These are phyloP conservation scores for Pyrocephalus nanus DNA, from an alignment of 2,797 vertebrate genomes.

Conservation along the genomic window DNA sequence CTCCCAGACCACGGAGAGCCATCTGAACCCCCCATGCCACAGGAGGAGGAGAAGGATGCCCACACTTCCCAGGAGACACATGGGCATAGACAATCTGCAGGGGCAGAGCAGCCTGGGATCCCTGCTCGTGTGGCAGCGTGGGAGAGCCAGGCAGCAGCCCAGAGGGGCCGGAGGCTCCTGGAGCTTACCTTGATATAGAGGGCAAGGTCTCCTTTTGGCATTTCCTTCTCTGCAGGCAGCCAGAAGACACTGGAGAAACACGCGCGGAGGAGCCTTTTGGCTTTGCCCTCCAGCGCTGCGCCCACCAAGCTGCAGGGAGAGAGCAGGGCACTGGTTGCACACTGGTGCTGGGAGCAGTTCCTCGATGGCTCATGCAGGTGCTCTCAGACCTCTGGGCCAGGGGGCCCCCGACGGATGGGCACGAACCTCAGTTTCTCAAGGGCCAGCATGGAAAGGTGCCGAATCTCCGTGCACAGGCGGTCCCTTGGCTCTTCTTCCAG, in stretches of 20 bases:
- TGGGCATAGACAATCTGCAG: background rate
- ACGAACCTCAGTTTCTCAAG: too few relatives aligned
- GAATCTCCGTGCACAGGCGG: too few relatives aligned
- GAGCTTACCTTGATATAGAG: background rate
- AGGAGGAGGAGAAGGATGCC: background rate
- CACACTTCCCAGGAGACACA: background rate
- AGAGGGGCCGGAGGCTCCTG: background rate
- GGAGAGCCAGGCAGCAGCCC: background rate
- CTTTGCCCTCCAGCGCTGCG: background rate
- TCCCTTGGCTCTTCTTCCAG: too few relatives aligned
- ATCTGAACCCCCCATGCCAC: background rate
- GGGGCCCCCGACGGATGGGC: too few relatives aligned
- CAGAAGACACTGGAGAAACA: background rate
- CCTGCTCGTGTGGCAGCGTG: rapidly evolving
- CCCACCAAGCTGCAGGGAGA: background rate
- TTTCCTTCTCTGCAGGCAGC: background rate
- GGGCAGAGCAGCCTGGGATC: background rate
- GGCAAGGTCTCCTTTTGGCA: background rate
- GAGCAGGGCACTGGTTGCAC: background rate
- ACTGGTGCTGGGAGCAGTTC: background rate
- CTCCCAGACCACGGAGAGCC: background rate
- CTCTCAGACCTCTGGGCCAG: background rate
- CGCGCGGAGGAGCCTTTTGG: background rate
- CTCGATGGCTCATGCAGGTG: background rate
- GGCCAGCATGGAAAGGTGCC: too few relatives aligned